Conservation (phyloP, 37 sponge, comb jelly and placozoan species). For the Petrosia ficiformis region DNA sequence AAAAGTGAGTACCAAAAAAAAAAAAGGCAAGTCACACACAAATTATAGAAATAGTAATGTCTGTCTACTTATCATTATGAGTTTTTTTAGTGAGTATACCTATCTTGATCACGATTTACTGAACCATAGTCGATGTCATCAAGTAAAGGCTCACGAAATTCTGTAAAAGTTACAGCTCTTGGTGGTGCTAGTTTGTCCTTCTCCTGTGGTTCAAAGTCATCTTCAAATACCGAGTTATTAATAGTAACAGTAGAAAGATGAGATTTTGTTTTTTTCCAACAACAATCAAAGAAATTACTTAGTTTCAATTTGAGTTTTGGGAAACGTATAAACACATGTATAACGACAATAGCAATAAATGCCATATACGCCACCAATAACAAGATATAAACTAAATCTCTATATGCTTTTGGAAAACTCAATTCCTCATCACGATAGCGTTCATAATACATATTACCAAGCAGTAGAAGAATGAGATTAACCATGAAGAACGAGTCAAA, state of each 20-base stretch:
- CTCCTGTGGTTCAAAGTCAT: not conserved
- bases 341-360: conserved; percentile 9
- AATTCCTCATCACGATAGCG: not conserved
- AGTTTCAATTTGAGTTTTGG: conserved; percentile 9
- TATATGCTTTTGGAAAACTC: not conserved
- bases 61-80: too few species aligned
- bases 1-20: too few species aligned
- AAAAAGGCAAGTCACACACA: too few species aligned
- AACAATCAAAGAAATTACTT: not conserved
- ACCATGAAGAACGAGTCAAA: conserved; percentile 18
- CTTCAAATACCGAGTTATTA: not conserved
- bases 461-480: conserved; percentile 5
- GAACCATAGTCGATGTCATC: too few species aligned
- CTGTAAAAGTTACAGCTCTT: not conserved
- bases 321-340: conserved; percentile 36
- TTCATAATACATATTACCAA: not conserved
- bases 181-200: not conserved
- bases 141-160: conserved; percentile 7
- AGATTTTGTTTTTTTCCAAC: not conserved
- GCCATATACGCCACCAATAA: conserved; percentile 24
- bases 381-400: not conserved
- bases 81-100: too few species aligned
- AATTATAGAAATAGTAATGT: too few species aligned
- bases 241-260: not conserved
- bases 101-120: too few species aligned